Evolutionary conservation across 2,797 vertebrate species (phyloP), one percentile per base, ranked within the genome.

Genomic region (Heliangelus exortis): DNA sequence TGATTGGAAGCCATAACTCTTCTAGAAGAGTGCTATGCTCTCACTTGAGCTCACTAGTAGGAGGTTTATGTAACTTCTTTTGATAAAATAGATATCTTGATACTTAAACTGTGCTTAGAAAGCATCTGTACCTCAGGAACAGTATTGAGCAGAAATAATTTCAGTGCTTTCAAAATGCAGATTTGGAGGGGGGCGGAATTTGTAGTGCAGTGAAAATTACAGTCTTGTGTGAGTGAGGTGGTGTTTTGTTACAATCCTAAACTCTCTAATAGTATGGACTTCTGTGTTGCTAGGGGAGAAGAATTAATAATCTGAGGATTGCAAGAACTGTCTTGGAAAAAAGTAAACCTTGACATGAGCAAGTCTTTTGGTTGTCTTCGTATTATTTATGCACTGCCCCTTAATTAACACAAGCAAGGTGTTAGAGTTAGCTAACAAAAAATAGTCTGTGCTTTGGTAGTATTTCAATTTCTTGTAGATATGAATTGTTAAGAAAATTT

Each of bases 11-110:
- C 39, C 4, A 1, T 71, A 74, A 39, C 57, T 41, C 62, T 74
- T 76, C 48, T n/a, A 28, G 68, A n/a, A 73, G 51, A 78, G 47
- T 6, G 1, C 12, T 89, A 36, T 85, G 68, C 92, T 94, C 94
- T 85, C 41, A 4, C 68, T 85, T 39, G 83, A 94, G 69, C 87
- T 92, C 31, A 0, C 75, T 55, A 53, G 87, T 91, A 78, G 93
- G 93, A 91, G 87, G 85, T 86, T 94, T 94, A 93, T 87, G 48
- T 92, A 94, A 91, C 87, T 66, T 47, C 74, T 88, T 83, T 53
- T 88, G 76, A 76, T 91, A 71, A 91, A 92, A 81, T 53, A 89
- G 92, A 4, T 90, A 89, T 7, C 62, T 31, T 65, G 59, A 19
- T 92, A 47, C 41, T 88, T 78, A 81, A 83, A 66, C 51, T 72